phyloP scores from a whole-genome alignment of 2,797 vertebrate genomes.

The Sebastes hubbsi region DNA sequence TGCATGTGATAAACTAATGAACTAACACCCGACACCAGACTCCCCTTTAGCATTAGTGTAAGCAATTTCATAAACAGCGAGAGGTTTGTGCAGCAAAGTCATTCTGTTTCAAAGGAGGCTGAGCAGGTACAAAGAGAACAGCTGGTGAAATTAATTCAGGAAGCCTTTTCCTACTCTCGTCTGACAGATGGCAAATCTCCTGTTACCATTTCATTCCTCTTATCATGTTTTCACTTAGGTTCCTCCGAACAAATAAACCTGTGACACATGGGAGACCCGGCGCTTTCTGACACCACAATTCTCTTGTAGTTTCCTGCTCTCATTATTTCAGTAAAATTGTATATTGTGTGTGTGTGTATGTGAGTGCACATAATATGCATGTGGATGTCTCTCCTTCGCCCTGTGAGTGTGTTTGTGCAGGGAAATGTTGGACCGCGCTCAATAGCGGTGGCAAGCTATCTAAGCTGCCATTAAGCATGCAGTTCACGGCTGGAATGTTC shows the following conservation, averaged over 20 bases:
- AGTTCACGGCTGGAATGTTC: constrained; percentile 72
- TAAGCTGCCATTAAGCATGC: constrained; percentile 78
- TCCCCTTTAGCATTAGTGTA: constrained; percentile 33
- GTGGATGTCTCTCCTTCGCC: neutral
- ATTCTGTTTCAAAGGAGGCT: constrained; percentile 40
- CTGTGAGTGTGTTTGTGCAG: constrained; percentile 12
- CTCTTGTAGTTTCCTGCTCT: constrained; percentile 29
- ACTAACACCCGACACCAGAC: neutral
- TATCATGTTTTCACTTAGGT: constrained; percentile 65
- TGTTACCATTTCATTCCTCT: constrained; percentile 68
- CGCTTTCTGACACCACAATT: constrained; percentile 31
- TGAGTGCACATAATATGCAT: neutral
- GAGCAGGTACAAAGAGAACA: constrained; percentile 67
- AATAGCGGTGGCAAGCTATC: constrained; percentile 40
- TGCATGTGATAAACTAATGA: constrained; percentile 6
- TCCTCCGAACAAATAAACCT: constrained; percentile 59
- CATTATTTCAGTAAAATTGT: constrained; percentile 35
- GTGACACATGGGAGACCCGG: constrained; percentile 23
- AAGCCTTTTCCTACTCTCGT: constrained; percentile 31
- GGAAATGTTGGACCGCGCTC: constrained; percentile 45
- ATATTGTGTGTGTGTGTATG: neutral
- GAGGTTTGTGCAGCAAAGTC: constrained; percentile 18
- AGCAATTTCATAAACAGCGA: constrained; percentile 35
- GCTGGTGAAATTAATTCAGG: constrained; percentile 74
- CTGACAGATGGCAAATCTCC: constrained; percentile 78